Evolutionary conservation across 2,113 vertebrate species (phyloP).

Genomic region (Dipodomys merriami): DNA sequence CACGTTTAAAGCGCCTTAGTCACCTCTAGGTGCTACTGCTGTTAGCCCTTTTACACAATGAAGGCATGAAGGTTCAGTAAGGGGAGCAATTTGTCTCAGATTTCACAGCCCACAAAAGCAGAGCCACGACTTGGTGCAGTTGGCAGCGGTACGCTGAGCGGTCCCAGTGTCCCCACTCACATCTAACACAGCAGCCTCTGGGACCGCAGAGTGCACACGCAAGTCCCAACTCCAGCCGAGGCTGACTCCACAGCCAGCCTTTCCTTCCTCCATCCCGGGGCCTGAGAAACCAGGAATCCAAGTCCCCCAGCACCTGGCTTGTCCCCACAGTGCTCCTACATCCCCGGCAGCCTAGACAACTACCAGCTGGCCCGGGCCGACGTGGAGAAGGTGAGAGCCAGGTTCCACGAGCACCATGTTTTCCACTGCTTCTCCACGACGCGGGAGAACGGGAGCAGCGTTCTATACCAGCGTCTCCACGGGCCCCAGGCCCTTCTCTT

Average conservation of each 20-base stretch:
- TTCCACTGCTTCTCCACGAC: constrained; percentile 85
- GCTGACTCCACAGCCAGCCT: not conserved
- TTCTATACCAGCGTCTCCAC: constrained; percentile 84
- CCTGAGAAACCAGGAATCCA: not conserved
- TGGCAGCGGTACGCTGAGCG: rapidly evolving
- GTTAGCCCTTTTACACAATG: not conserved
- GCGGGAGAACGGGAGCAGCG: constrained; percentile 73
- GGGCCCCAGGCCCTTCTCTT: constrained; percentile 78
- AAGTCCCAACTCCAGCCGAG: not conserved
- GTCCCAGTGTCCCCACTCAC: not conserved
- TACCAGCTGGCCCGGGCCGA: constrained; percentile 74
- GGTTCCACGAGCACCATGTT: constrained; percentile 77
- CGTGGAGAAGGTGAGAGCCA: constrained; percentile 82
- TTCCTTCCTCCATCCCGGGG: not conserved
- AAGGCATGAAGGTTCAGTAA: not conserved
- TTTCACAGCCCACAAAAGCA: not conserved
- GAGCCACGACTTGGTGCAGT: not conserved
- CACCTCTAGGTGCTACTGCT: not conserved
- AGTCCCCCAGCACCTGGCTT: constrained; percentile 11
- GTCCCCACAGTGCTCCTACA: constrained; percentile 85
- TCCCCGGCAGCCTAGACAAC: constrained; percentile 83
- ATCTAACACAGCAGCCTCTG: rapidly evolving
- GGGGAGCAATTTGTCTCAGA: not conserved
- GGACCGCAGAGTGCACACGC: rapidly evolving
- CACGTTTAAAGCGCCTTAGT: not conserved